Percentiles rank a stretch among this genome's conserved stretches.
Conservation (phyloP, 2,888 invertebrate species). For the Ophion obscuratus region DNA sequence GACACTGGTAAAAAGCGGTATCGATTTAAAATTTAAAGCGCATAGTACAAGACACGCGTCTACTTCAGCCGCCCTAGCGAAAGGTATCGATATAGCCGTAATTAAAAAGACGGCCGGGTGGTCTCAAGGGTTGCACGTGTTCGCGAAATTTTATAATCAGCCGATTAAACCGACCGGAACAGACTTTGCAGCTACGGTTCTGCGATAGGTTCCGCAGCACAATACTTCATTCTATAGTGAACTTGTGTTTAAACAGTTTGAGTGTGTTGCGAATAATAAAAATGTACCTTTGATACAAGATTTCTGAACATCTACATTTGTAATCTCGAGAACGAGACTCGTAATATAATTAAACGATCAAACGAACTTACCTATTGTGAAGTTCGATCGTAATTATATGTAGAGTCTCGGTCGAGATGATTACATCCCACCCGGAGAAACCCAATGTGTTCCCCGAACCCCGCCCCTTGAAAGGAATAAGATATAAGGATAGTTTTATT, state of each 20-base stretch:
- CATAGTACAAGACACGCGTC: too few relatives aligned
- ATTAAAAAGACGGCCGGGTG: constrained; percentile 7
- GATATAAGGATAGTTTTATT: constrained; percentile 12
- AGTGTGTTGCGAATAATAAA: neutral
- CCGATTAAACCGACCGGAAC: too few relatives aligned
- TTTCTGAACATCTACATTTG: constrained; percentile 14
- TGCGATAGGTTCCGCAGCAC: too few relatives aligned
- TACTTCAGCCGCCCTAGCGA: neutral
- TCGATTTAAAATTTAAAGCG: too few relatives aligned
- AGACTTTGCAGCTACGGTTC: too few relatives aligned
- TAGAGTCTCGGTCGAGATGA: too few relatives aligned
- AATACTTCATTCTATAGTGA: neutral
- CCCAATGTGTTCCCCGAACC: constrained; percentile 1
- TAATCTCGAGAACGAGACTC: too few relatives aligned
- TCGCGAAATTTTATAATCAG: constrained; percentile 9
- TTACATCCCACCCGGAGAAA: constrained; percentile 7
- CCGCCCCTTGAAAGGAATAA: neutral
- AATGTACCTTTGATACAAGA: neutral
- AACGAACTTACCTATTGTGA: too few relatives aligned
- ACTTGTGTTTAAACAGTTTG: neutral
- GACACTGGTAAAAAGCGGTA: too few relatives aligned
- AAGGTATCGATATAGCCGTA: neutral
- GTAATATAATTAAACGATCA: too few relatives aligned
- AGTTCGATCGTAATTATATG: too few relatives aligned
- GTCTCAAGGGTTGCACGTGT: constrained; percentile 8